Percentiles rank a stretch among this genome's conserved stretches.
phyloP scores from a whole-genome alignment of 2,113 vertebrate species.

The Takifugu flavidus region DNA sequence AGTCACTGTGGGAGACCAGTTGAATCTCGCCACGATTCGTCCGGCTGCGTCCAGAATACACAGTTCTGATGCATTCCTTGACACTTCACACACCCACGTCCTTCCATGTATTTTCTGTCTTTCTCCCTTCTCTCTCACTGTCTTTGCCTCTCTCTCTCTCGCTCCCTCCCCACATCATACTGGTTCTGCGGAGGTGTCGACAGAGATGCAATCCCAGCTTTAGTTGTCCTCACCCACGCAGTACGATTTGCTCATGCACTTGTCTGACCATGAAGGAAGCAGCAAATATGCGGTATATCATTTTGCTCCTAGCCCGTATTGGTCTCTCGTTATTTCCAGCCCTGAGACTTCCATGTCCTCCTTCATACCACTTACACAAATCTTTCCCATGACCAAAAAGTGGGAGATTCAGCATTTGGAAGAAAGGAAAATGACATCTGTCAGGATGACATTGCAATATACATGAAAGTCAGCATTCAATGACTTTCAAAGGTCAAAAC shows the following conservation, averaged over 20 bases:
- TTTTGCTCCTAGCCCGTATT: slow-evolving; percentile 26
- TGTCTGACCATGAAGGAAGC: slow-evolving; percentile 38
- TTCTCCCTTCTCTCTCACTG: slow-evolving; percentile 40
- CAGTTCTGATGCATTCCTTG: slow-evolving; percentile 51
- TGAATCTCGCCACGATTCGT: slow-evolving; percentile 40
- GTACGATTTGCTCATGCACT: slow-evolving; percentile 43
- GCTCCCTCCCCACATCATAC: slow-evolving; percentile 44
- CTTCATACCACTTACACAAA: slow-evolving; percentile 11
- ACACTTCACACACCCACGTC: slow-evolving; percentile 63
- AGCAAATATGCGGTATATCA: slow-evolving; percentile 20
- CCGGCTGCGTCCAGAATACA: slow-evolving; percentile 49
- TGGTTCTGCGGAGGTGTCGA: slow-evolving; percentile 65
- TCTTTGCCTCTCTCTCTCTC: slow-evolving; percentile 38
- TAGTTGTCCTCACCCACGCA: slow-evolving; percentile 59
- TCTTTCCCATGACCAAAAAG: slow-evolving; percentile 15
- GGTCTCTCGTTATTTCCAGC: slow-evolving; percentile 35
- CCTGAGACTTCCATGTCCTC: slow-evolving; percentile 26
- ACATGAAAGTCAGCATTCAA: no score
- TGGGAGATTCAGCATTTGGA: slow-evolving; percentile 4
- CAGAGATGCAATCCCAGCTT: slow-evolving; percentile 54
- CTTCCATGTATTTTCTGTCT: slow-evolving; percentile 58
- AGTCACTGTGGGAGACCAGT: slow-evolving; percentile 22
- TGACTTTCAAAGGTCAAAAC: no score
- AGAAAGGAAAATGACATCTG: neutral
- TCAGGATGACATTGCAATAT: no score